A percentile compares a stretch with the other conserved stretches of the same genome.
Conservation (phyloP, 2,113 vertebrate species). For the Pteropus alecto region DNA sequence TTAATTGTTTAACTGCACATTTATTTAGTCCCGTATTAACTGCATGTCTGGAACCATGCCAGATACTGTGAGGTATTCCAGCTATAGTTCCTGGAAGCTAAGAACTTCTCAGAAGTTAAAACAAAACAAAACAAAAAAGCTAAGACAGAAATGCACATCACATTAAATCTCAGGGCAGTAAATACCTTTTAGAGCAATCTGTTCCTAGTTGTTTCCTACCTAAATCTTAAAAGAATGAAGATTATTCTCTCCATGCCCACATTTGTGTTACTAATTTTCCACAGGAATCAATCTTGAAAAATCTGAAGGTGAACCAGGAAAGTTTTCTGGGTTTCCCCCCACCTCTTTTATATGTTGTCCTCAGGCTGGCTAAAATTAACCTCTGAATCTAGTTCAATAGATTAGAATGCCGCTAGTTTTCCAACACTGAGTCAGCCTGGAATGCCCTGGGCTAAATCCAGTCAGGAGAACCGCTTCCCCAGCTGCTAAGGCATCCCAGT, state of each 20-base stretch:
- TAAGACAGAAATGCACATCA: neutral
- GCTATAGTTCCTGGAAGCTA: neutral
- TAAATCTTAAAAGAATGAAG: neutral
- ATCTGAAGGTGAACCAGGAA: neutral
- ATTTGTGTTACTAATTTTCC: neutral
- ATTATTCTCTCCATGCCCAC: neutral
- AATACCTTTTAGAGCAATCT: neutral
- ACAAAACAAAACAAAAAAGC: neutral
- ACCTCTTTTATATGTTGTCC: neutral
- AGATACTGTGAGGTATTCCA: neutral
- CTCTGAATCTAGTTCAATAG: neutral
- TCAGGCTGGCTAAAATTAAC: neutral
- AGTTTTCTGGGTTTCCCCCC: neutral
- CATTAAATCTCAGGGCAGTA: neutral
- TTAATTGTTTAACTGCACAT: neutral
- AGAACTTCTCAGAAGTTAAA: neutral
- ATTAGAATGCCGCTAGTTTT: constrained; percentile 18
- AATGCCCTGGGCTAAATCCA: neutral
- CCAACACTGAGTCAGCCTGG: neutral
- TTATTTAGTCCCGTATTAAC: neutral
- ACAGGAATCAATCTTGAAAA: neutral
- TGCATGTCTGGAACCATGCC: neutral
- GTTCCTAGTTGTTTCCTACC: neutral
- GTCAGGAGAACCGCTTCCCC: neutral
- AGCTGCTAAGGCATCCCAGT: neutral